Percentiles rank a stretch among this genome's conserved stretches.
Conservation (phyloP, 2,888 invertebrate genomes). For the Eilema griseolum region DNA sequence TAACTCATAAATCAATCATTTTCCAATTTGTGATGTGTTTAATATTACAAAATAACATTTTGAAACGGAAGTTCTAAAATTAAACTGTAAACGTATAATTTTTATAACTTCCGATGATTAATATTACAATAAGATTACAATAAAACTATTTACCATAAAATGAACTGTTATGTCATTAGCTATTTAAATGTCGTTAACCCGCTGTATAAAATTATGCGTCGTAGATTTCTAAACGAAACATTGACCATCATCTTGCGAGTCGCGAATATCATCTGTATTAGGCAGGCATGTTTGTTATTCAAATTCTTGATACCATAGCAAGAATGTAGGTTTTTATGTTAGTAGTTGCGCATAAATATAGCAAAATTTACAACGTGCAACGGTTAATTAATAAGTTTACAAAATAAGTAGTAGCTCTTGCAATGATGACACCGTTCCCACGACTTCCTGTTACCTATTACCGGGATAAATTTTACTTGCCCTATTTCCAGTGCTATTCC, state of each 20-base stretch:
- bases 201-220: not conserved
- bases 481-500: too few species aligned
- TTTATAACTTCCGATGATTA: slow-evolving; percentile 22
- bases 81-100: too few species aligned
- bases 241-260: slow-evolving; percentile 33
- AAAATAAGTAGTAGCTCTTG: not conserved
- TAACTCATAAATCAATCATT: not conserved
- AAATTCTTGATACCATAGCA: not conserved
- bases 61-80: not conserved
- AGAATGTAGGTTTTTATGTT: not conserved
- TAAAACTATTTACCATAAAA: slow-evolving; percentile 6
- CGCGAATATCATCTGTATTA: not conserved
- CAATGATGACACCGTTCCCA: not conserved
- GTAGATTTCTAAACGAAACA: slow-evolving; percentile 37
- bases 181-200: slow-evolving; percentile 43
- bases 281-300: not conserved
- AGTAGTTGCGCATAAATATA: not conserved
- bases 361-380: not conserved
- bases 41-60: too few species aligned
- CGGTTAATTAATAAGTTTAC: not conserved
- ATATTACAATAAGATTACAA: slow-evolving; percentile 12
- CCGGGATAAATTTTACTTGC: not conserved
- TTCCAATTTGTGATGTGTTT: not conserved
- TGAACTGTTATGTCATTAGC: slow-evolving; percentile 35
- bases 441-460: not conserved